Base-by-base conservation (phyloP, 1,140 invertebrate genomes). In the Sitobion miscanthi region DNA sequence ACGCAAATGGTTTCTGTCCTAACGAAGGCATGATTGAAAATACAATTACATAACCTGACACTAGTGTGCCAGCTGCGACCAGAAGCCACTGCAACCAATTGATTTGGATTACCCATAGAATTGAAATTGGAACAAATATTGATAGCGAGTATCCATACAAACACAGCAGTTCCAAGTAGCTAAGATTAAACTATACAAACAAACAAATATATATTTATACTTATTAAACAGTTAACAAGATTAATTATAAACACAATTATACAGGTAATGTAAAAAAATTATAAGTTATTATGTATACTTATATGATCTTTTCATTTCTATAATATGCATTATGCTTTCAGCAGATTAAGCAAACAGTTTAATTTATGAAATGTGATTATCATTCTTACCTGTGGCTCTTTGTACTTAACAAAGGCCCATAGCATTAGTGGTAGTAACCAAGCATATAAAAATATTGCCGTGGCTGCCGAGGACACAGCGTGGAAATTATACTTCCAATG, bases 401-500 rank as follows among this genome's bases (percentile, higher is more conserved):
- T 97, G 96, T 98, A 99, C 95, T 98, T 98, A 9, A 99, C 95
- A 17, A 98, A 95, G 0, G 96, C 97, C 97, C 98, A 99, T 54
- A 99, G 94, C 1, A 96, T 95, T 7, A 98, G 94, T 0, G 99
- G 99, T 30, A 99, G 95, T 2, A 99, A 94, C 96, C 97, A 98
- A 88, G 98, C 98, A 95, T 99, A 99, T 45, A 97, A 96, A 95
- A 98, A 97, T 94, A 99, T 98, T 62, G 97, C 97, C 5, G 98
- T 98, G 3, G 98, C 98, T 23, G 98, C 98, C 95, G 98, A 97
- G 0, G 98, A 98, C 0, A 99, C 98, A 95, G 98, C 96, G 94
- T 99, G 98, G 95, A 99, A 99, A 95, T 99, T 97, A 95, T 99
- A 99, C 94, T 97, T 97, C 98, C 98, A 99, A 47, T 97, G 96